A percentile compares a stretch with the other conserved stretches of the same genome.
phyloP scores from a whole-genome alignment of 2,888 invertebrate genomes.

The Eupithecia vulgata region DNA sequence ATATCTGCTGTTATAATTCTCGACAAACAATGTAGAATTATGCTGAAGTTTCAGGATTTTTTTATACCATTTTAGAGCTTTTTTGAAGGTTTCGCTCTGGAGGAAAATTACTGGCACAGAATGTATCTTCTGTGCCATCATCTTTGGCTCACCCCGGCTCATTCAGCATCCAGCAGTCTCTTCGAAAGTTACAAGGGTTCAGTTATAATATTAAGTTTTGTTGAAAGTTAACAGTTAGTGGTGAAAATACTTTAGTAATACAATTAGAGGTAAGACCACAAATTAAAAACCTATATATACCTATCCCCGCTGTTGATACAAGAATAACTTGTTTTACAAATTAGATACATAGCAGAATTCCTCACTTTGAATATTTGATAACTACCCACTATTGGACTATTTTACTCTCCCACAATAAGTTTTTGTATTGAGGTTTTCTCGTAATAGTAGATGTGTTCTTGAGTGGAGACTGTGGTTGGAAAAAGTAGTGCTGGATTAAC shows the following conservation, averaged over 20 bases:
- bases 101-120: neutral
- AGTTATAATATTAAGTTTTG: conserved; percentile 11
- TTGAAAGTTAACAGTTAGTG: neutral
- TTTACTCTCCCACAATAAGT: too few relatives aligned
- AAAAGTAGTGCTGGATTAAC: too few relatives aligned
- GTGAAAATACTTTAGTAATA: neutral
- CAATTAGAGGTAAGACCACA: neutral
- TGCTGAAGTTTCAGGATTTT: too few relatives aligned
- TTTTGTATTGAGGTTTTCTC: too few relatives aligned
- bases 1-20: too few relatives aligned
- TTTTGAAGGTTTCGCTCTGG: neutral
- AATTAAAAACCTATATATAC: neutral
- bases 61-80: neutral
- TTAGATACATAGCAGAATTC: neutral
- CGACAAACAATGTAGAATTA: too few relatives aligned
- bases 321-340: neutral
- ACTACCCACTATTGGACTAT: neutral
- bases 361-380: neutral
- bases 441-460: too few relatives aligned
- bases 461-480: too few relatives aligned
- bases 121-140: conserved; percentile 6
- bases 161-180: conserved; percentile 32
- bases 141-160: conserved; percentile 31
- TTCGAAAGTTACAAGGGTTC: neutral
- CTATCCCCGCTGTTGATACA: neutral